Conservation (phyloP, 1,140 invertebrate species). For the Aricia agestis region DNA sequence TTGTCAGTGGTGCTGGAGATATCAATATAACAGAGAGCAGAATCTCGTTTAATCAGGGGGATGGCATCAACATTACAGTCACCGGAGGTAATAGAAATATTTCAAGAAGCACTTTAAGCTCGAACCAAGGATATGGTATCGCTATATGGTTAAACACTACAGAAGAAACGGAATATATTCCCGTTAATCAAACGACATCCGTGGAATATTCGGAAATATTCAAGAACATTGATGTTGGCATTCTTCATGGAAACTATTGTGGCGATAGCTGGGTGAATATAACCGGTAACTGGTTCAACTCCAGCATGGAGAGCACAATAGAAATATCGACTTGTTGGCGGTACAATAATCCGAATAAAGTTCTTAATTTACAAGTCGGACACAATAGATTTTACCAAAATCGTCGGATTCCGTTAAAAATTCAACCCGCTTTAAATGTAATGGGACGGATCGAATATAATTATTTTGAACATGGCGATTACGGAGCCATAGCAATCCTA, state of each 20-base stretch:
- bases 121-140: slow-evolving; percentile 90
- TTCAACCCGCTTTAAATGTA: slow-evolving; percentile 91
- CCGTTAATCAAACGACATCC: slow-evolving; percentile 88
- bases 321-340: slow-evolving; percentile 88
- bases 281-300: slow-evolving; percentile 90
- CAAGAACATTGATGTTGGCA: slow-evolving; percentile 88
- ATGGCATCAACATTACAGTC: slow-evolving; percentile 93
- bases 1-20: slow-evolving; percentile 91
- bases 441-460: slow-evolving; percentile 90
- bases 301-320: slow-evolving; percentile 84
- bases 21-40: slow-evolving; percentile 93
- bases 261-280: slow-evolving; percentile 87
- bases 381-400: slow-evolving; percentile 90
- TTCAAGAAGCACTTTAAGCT: slow-evolving; percentile 86
- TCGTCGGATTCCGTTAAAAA: slow-evolving; percentile 84
- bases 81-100: slow-evolving; percentile 93
- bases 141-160: slow-evolving; percentile 93
- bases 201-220: slow-evolving; percentile 92
- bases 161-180: slow-evolving; percentile 85
- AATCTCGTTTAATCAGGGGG: slow-evolving; percentile 94
- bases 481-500: slow-evolving; percentile 91
- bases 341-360: slow-evolving; percentile 70
- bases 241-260: slow-evolving; percentile 89
- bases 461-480: slow-evolving; percentile 87
- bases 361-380: slow-evolving; percentile 86